Evolutionary conservation across 2,888 invertebrate species (phyloP), one percentile per base, ranked within the genome.

Genomic region (Brenthis daphne): DNA sequence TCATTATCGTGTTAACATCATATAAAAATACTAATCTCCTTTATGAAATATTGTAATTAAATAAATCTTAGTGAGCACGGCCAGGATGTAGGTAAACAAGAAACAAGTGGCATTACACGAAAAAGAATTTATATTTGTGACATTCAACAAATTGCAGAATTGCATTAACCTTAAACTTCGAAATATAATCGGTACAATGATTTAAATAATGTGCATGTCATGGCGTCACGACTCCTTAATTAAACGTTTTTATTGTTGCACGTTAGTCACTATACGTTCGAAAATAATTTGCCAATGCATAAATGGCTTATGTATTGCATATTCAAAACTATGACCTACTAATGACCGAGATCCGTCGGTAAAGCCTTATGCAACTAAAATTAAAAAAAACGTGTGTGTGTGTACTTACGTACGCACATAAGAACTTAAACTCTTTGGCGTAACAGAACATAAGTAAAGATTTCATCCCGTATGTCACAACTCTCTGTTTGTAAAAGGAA

Each of bases 131-230:
- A 65, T 66, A 69, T 61, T 57, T 68, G 71, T 71, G 73, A 71
- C 73, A 71, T 73, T 73, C 60, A 69, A 68, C 64, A 64, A 66
- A 71, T 72, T 70, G 60, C 68, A 68, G 57, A 66, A 73, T 68
- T 60, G 48, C 64, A 68, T 64, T 66, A 66, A 69, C 73, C 71
- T 73, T 71, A 65, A 71, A 71, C 71, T 71, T 71, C 68, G 64
- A 70, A 64, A 56, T 47, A 47, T 54, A 54, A 65, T 54, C 33
- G 29, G 24, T 33, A 60, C 57, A 24, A 61, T 57, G 57, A 69
- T 69, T 61, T 53, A 53, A 48, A 69, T 56, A 66, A 66, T 57
- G 24, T 14, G 43, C 43, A 37, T 20, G 51, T 53, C 53, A 37
- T 16, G 51, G 13, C 16, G 16, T 20, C 16, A 53, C 13, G 20